Evolutionary conservation across 1,140 invertebrate species (phyloP).

Genomic region (Drosophila chauvacae): DNA sequence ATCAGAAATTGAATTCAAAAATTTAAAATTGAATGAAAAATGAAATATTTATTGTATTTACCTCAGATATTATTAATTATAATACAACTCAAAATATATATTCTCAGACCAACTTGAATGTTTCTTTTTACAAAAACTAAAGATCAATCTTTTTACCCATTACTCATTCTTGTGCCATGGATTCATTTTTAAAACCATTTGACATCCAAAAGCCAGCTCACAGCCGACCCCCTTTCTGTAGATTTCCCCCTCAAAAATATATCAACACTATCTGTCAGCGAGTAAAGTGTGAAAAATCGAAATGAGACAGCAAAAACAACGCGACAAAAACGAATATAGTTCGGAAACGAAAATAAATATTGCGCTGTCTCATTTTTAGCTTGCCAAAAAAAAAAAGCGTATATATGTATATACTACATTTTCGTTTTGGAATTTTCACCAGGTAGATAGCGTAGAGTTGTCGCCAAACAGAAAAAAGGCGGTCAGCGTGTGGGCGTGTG

Average conservation of each 20-base stretch:
- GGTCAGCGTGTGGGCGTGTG: conserved; percentile 45
- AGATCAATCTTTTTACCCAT: conserved; percentile 32
- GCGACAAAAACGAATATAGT: conserved; percentile 26
- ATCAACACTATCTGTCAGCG: conserved; percentile 72
- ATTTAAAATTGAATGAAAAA: too few species aligned
- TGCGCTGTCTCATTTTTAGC: conserved; percentile 45
- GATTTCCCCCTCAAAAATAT: conserved; percentile 44
- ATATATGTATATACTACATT: conserved; percentile 1
- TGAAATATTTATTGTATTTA: too few species aligned
- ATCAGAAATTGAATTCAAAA: too few species aligned
- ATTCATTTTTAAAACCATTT: conserved; percentile 52
- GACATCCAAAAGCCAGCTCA: conserved; percentile 43
- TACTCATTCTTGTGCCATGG: conserved; percentile 30
- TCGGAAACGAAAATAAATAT: conserved; percentile 51
- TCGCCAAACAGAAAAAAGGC: conserved; percentile 31
- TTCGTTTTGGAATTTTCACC: conserved; percentile 74
- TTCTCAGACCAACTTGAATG: background rate
- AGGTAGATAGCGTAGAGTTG: conserved; percentile 46
- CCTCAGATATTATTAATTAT: background rate
- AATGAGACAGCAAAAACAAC: conserved; percentile 28
- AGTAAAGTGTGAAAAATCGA: conserved; percentile 60
- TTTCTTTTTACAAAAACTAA: background rate
- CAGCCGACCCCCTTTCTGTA: background rate
- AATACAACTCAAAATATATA: background rate
- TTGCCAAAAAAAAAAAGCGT: conserved; percentile 23